Base-by-base conservation (phyloP, 2,113 vertebrate species). In the Notothenia coriiceps region DNA sequence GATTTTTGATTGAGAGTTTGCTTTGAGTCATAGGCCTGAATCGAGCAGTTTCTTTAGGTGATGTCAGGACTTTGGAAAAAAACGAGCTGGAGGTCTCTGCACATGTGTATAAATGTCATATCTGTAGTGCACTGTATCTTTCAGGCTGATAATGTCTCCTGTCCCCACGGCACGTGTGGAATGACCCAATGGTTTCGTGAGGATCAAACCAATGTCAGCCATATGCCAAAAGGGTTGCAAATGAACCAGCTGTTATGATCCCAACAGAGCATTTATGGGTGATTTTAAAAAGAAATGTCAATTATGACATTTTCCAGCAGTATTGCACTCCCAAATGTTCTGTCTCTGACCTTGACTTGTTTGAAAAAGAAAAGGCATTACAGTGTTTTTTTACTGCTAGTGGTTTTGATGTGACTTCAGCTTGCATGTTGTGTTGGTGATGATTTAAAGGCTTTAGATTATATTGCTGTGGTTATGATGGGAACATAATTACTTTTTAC, bases 231-330 rank as follows among this genome's bases (percentile, higher is more conserved):
- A 68, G 43, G 33, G 29, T 74, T 66, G 5, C 69, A 68, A 61
- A 55, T 79, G 73, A 81, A 51, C 65, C 77, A 87, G 83, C 73
- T 78, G 59, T 52, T 76, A 4, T 0, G 35, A 63, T 77, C 61
- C 69, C 72, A 61, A 43, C 6, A 50, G 52, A 70, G 62, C 79
- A 17, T 77, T 76, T 75, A 62, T 64, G 64, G 40, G 50, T 25
- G 15, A 70, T 79, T 84, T 63, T 74, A 29, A 55, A 79, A 63
- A 15, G 60, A 25, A 8, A 70, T 60, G 69, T 54, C 51, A 50
- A 11, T 35, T 49, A 64, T 59, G 22, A 6, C 43, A 57, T 67
- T 83, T 60, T 76, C 22, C 64, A 29, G 20, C 29, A 60, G 51
- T 29, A 43, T 40, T 4, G 12, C 47, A 40, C 59, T 73, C 63